Evolutionary conservation across 2,113 vertebrate genomes (phyloP).

Genomic region (Fregata magnificens): DNA sequence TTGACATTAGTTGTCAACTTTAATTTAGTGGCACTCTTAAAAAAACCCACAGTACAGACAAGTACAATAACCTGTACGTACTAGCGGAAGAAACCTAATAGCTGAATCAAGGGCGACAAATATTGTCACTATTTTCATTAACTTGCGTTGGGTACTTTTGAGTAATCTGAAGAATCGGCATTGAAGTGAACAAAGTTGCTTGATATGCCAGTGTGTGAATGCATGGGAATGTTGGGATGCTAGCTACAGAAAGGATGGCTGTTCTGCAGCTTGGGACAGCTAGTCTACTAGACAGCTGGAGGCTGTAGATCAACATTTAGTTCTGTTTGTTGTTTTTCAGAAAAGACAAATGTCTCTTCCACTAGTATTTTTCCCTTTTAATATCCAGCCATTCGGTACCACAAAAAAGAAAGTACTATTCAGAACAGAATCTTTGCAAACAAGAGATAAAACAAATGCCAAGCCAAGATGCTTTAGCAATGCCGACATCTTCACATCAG

Average conservation of each 20-base stretch:
- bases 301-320: neutral
- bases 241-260: neutral
- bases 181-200: neutral
- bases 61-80: neutral
- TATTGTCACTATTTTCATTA: neutral
- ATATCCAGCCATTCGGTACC: neutral
- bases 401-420: slow-evolving; percentile 36
- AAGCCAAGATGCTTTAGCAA: neutral
- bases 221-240: neutral
- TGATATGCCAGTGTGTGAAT: neutral
- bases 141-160: neutral
- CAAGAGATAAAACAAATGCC: slow-evolving; percentile 35
- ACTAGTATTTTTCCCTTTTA: slow-evolving; percentile 5
- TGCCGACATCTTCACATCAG: neutral
- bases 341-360: neutral
- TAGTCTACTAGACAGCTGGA: neutral
- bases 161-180: neutral
- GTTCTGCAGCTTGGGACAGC: neutral
- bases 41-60: neutral
- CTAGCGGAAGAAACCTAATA: neutral
- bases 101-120: neutral
- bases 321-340: slow-evolving; percentile 16
- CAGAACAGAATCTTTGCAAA: neutral
- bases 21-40: neutral
- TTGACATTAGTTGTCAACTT: neutral